Base-by-base conservation (phyloP, 2,797 vertebrate genomes). In the Myiotriccus ornatus region DNA sequence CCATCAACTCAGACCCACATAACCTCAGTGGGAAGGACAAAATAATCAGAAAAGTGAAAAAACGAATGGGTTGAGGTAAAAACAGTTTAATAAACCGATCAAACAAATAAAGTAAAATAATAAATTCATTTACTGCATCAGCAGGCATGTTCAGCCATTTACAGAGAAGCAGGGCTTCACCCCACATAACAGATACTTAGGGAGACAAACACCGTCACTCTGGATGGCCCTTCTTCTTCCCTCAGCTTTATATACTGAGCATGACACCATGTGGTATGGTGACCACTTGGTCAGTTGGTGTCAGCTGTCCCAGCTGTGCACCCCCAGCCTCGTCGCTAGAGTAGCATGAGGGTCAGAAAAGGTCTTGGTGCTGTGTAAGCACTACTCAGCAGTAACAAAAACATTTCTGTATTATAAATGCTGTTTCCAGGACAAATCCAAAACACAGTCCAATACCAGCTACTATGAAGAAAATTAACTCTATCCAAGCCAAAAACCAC, bases 261-360 rank as follows among this genome's bases (percentile, higher is more conserved):
- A 28, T 0, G 0, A 5, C 1, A 28, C 9, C 0, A 1, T 24
- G 20, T 17, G 27, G 4, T 24, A 15, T 28, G 27, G 22, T 39
- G 39, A 39, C 32, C 21, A 27, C 18, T n/a, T 64, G 62, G 43
- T 64, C 43, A n/a, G 43, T 18, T 64, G 10, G 16, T 37, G 27
- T 7, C 55, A 10, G 23, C 13, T 32, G 18, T 56, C 9, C 14
- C 19, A 14, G 7, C 20, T 37, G 35, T 50, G 32, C 43, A 56
- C 19, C 6, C 23, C 13, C 43, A 37, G 16, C 16, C 5, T 27
- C 27, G 55, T 69, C 2, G 2, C 23, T 21, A 16, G 43, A 21
- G 32, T 14, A 56, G 20, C 20, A 44, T 25, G n/a, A 56, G 32
- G 41, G 20, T 32, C 13, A 62, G 32, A 24, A 62, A 56, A 49